phyloP scores from a whole-genome alignment of 2,888 invertebrate species.

The Tortrix viridana region DNA sequence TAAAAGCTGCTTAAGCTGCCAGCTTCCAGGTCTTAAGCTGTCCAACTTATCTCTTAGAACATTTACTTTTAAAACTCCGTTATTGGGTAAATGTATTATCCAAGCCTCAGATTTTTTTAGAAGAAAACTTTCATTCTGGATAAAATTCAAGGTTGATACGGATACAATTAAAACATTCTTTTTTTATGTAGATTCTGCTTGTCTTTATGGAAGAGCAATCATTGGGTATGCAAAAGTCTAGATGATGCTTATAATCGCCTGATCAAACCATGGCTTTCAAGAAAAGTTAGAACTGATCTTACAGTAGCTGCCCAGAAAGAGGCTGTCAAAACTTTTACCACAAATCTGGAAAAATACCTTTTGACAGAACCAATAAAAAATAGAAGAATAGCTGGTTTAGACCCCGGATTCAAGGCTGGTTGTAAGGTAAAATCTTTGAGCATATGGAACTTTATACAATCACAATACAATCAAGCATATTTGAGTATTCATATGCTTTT shows the following conservation, averaged over 20 bases:
- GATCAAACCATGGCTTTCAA: conserved; percentile 86
- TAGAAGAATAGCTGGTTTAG: conserved; percentile 91
- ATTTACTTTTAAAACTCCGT: too few species aligned
- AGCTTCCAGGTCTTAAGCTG: too few species aligned
- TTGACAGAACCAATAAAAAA: conserved; percentile 92
- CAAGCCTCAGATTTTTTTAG: too few species aligned
- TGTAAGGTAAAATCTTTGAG: conserved; percentile 87
- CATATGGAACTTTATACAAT: too few species aligned
- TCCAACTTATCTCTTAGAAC: too few species aligned
- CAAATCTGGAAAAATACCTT: conserved; percentile 92
- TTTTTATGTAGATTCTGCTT: conserved; percentile 64
- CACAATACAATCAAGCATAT: too few species aligned
- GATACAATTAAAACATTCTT: neutral
- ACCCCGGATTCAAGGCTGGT: conserved; percentile 95
- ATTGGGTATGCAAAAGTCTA: conserved; percentile 73
- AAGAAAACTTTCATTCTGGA: too few species aligned
- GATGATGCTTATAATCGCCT: conserved; percentile 73
- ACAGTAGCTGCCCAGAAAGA: conserved; percentile 91
- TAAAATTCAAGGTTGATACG: too few species aligned
- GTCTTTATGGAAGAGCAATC: conserved; percentile 65
- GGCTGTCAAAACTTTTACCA: conserved; percentile 92
- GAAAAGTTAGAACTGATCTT: conserved; percentile 89
- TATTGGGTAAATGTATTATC: too few species aligned
- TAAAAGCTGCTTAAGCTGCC: too few species aligned
- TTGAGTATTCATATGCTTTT: too few species aligned